phyloP scores from a whole-genome alignment of 2,113 vertebrate species.

The Xenotilapia leptura region DNA sequence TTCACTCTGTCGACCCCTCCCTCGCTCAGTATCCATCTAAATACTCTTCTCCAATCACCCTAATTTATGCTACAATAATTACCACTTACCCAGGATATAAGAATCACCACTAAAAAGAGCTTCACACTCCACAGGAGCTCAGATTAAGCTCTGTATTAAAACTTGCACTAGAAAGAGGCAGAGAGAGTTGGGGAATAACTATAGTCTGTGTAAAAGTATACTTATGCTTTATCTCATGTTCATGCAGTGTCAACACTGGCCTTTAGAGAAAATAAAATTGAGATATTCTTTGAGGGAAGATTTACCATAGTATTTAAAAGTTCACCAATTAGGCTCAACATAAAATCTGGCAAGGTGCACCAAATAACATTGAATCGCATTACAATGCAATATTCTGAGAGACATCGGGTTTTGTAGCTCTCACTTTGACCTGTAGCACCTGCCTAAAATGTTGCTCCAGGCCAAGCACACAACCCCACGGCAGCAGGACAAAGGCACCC shows the following conservation, averaged over 20 bases:
- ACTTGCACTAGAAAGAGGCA: conserved; percentile 32
- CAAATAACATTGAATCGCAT: background rate
- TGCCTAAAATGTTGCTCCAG: background rate
- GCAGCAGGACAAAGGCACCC: background rate
- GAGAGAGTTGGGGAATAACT: conserved; percentile 50
- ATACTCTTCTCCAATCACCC: conserved; percentile 58
- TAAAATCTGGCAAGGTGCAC: background rate
- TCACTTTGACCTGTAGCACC: background rate
- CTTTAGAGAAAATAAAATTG: background rate
- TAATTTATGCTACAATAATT: conserved; percentile 75
- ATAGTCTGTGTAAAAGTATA: conserved; percentile 54
- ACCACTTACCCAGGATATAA: conserved; percentile 61
- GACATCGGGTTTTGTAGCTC: background rate
- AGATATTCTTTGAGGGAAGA: background rate
- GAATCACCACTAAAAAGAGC: conserved; percentile 47
- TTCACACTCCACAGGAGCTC: conserved; percentile 55
- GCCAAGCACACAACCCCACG: background rate
- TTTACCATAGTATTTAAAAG: background rate
- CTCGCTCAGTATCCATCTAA: conserved; percentile 28
- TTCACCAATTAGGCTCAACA: background rate
- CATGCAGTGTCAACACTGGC: background rate
- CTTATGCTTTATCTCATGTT: conserved; percentile 21
- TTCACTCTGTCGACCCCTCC: conserved; percentile 28
- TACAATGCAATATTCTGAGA: background rate
- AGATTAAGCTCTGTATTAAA: conserved; percentile 66